phyloP scores from a whole-genome alignment of 2,888 invertebrate genomes.

The Campoplex capitator region DNA sequence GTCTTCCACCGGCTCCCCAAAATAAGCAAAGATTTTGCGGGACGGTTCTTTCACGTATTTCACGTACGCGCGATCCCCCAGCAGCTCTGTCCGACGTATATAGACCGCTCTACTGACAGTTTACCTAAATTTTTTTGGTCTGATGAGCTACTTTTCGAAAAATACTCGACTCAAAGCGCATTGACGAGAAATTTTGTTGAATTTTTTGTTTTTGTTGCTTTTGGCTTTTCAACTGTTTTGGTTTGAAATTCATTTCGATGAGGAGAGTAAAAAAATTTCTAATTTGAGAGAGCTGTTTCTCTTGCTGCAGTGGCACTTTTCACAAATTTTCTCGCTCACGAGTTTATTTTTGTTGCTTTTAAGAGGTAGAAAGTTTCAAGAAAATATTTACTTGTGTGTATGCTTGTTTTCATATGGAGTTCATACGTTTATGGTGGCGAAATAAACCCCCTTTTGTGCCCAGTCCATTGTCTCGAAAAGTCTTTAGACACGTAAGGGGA shows the following conservation, averaged over 20 bases:
- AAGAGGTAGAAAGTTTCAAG: background rate
- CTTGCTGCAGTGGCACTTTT: background rate
- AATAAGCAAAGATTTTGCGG: slow-evolving; percentile 5
- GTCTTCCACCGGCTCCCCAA: background rate
- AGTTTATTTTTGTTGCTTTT: background rate
- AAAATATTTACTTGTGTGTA: background rate
- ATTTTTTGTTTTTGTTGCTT: background rate
- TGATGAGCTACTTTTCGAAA: background rate
- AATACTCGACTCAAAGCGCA: too few relatives aligned
- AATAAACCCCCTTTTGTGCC: background rate
- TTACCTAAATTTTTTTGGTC: background rate
- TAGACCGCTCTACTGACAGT: background rate
- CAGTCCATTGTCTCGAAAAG: background rate
- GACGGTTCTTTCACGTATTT: slow-evolving; percentile 29
- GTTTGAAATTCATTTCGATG: background rate
- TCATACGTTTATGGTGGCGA: background rate
- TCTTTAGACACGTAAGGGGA: slow-evolving; percentile 1
- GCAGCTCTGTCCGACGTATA: background rate
- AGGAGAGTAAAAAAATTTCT: background rate
- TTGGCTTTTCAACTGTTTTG: background rate
- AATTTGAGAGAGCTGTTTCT: background rate
- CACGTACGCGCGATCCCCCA: background rate
- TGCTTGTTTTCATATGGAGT: background rate
- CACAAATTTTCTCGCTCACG: background rate
- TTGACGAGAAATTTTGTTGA: background rate